A percentile compares a stretch with the other conserved stretches of the same genome.
These are phyloP conservation scores for Moxostoma hubbsi DNA, from an alignment of 2,797 vertebrate genomes.

Conservation along the genomic window DNA sequence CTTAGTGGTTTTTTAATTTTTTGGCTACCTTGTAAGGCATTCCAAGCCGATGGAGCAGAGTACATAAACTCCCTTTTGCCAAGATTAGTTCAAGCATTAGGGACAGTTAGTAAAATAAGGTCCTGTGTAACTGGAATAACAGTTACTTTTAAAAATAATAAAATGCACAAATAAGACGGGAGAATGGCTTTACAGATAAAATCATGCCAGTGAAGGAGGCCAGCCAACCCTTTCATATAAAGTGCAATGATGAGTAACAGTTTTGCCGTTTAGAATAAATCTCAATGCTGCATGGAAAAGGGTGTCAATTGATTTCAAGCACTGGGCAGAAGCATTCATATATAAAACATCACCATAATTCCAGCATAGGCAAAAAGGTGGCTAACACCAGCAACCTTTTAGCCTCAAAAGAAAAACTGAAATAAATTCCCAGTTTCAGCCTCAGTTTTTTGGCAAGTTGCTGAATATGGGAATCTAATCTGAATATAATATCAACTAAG, in stretches of 20 bases:
- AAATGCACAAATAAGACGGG: not conserved
- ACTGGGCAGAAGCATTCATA: not conserved
- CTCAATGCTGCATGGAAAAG: not conserved
- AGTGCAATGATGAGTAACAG: not conserved
- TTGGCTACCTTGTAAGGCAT: too few relatives aligned
- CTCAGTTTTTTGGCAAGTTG: too few relatives aligned
- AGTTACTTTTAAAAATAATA: too few relatives aligned
- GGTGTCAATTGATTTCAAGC: not conserved
- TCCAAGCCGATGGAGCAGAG: too few relatives aligned
- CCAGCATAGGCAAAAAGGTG: not conserved
- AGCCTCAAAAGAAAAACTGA: not conserved
- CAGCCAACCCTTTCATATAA: not conserved
- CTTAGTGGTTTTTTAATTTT: too few relatives aligned
- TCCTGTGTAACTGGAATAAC: too few relatives aligned
- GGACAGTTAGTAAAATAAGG: too few relatives aligned
- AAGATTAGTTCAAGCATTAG: too few relatives aligned
- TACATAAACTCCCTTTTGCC: too few relatives aligned
- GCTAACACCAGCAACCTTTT: not conserved
- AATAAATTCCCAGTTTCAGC: not conserved
- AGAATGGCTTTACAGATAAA: not conserved
- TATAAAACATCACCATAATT: not conserved
- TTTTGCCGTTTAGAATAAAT: not conserved
- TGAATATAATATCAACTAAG: not conserved
- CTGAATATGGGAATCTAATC: slow-evolving; percentile 5
- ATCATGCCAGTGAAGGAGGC: not conserved